These are phyloP conservation scores for Gortyna flavago DNA, from an alignment of 2,888 invertebrate species.

Conservation along the genomic window DNA sequence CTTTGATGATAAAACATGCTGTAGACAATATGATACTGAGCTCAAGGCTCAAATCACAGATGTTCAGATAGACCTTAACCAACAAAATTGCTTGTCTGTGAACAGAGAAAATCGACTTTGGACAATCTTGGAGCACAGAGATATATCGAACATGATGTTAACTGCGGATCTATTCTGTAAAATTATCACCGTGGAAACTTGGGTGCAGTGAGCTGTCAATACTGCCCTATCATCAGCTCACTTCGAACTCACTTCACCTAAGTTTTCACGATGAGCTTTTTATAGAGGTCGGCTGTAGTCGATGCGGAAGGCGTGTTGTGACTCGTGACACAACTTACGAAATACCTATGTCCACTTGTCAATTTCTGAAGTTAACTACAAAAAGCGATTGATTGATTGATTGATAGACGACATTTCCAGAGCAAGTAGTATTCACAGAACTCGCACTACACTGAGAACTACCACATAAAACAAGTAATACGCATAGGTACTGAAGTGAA, in stretches of 20 bases:
- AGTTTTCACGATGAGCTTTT: background rate
- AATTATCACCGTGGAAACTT: background rate
- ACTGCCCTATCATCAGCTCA: background rate
- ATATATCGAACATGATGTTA: background rate
- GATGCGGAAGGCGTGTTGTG: background rate
- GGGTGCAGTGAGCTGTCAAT: background rate
- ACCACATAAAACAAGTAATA: conserved; percentile 1
- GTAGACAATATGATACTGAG: conserved; percentile 4
- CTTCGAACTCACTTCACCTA: background rate
- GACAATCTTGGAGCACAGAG: background rate
- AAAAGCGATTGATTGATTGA: conserved; percentile 13
- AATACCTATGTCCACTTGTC: conserved; percentile 8
- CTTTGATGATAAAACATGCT: conserved; percentile 37
- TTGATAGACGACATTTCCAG: conserved; percentile 10
- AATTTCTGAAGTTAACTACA: background rate
- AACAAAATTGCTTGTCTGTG: background rate
- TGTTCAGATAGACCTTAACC: conserved; percentile 10
- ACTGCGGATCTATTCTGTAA: background rate
- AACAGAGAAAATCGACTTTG: background rate
- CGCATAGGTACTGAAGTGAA: conserved; percentile 7
- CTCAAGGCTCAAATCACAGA: conserved; percentile 36
- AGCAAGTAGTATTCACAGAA: background rate
- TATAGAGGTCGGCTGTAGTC: background rate
- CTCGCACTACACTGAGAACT: background rate
- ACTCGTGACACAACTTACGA: conserved; percentile 19